Percentiles rank a stretch among this genome's conserved stretches.
Evolutionary conservation across 2,113 vertebrate genomes (phyloP).

Genomic region (Gobius niger): DNA sequence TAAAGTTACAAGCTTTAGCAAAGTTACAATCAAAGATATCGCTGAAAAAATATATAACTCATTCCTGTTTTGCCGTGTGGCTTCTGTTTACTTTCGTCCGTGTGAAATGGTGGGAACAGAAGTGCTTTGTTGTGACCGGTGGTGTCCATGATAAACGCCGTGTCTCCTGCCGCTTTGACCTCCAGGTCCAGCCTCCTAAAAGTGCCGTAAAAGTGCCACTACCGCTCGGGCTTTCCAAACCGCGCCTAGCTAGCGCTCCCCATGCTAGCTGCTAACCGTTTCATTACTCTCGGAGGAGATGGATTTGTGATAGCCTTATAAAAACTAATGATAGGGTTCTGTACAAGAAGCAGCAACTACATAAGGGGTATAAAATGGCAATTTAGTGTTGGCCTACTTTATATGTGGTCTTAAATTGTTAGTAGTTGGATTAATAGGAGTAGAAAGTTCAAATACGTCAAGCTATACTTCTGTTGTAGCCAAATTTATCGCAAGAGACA

Average conservation of each 20-base stretch:
- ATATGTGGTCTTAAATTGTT: not conserved
- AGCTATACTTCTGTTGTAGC: not conserved
- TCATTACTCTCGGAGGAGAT: not conserved
- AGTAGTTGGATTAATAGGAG: not conserved
- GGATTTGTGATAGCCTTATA: slow-evolving; percentile 3
- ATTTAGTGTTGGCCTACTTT: not conserved
- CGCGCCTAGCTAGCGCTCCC: not conserved
- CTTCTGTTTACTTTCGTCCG: not conserved
- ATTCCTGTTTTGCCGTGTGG: not conserved
- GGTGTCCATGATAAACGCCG: slow-evolving; percentile 1
- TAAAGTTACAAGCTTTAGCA: too few relatives aligned
- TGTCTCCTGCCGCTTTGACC: slow-evolving; percentile 3
- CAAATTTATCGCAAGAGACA: too few relatives aligned
- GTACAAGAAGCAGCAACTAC: not conserved
- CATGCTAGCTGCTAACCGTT: not conserved
- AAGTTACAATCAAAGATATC: too few relatives aligned
- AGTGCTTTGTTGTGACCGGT: not conserved
- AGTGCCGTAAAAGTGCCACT: not conserved
- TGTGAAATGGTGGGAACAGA: not conserved
- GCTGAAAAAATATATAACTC: too few relatives aligned
- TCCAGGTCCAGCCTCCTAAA: not conserved
- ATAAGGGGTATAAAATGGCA: not conserved
- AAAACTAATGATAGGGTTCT: not conserved
- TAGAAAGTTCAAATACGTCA: not conserved
- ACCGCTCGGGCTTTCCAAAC: not conserved